phyloP scores from a whole-genome alignment of 2,113 vertebrate species.

The Gymnobelideus leadbeateri region DNA sequence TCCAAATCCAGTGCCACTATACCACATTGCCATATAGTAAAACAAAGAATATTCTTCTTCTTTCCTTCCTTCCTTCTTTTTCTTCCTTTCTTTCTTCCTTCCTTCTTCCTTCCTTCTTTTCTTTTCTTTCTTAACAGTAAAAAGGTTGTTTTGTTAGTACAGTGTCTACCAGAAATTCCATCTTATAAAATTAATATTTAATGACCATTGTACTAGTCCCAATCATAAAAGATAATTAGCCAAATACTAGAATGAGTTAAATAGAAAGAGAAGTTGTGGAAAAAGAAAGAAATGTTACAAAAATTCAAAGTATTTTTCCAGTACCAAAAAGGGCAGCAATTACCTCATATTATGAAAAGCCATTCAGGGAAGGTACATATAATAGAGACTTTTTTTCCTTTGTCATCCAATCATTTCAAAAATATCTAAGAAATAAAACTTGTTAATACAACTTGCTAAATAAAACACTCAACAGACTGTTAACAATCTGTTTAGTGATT shows the following conservation, averaged over 20 bases:
- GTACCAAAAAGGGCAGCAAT: constrained; percentile 8
- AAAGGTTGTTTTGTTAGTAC: neutral
- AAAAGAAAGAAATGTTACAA: neutral
- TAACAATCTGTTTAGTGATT: constrained; percentile 64
- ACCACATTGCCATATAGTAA: neutral
- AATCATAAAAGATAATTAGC: neutral
- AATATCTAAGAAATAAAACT: constrained; percentile 49
- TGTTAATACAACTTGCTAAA: constrained; percentile 61
- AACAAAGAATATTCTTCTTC: neutral
- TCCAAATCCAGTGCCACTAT: neutral
- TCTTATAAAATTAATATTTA: neutral
- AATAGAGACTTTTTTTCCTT: neutral
- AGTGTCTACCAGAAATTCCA: neutral
- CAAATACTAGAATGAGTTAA: constrained; percentile 16
- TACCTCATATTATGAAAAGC: constrained; percentile 39
- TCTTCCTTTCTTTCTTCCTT: neutral
- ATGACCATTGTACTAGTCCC: neutral
- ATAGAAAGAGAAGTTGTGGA: constrained; percentile 6
- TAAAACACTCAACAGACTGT: constrained; percentile 58
- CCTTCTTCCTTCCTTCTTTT: neutral
- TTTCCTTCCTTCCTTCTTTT: neutral
- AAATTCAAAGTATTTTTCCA: constrained; percentile 29
- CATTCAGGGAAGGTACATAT: constrained; percentile 26
- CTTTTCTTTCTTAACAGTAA: neutral
- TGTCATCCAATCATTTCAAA: constrained; percentile 45